Percentiles rank a stretch among this genome's conserved stretches.
Evolutionary conservation across 2,797 vertebrate genomes (phyloP).

Genomic region (Sebastes melanostomus): DNA sequence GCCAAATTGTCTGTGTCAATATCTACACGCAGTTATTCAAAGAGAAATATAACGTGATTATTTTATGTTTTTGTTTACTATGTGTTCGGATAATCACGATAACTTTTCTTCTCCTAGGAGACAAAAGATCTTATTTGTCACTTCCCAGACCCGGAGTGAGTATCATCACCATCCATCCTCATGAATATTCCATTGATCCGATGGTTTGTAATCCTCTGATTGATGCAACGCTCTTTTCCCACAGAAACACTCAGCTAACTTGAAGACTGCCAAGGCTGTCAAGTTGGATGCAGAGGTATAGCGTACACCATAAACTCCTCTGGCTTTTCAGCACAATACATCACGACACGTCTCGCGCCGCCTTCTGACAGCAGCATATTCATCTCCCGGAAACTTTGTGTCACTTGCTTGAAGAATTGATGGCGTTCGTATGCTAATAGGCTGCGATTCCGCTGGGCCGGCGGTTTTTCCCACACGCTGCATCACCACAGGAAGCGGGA

Average conservation of each 20-base stretch:
- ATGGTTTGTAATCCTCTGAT: constrained; percentile 35
- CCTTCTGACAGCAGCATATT: constrained; percentile 54
- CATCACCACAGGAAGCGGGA: constrained; percentile 19
- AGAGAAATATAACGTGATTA: neutral
- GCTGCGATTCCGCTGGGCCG: constrained; percentile 23
- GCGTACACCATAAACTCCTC: constrained; percentile 30
- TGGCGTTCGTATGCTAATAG: constrained; percentile 38
- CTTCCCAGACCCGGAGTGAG: constrained; percentile 96
- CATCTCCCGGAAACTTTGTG: constrained; percentile 53
- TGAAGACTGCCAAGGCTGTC: constrained; percentile 91
- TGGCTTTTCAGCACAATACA: constrained; percentile 43
- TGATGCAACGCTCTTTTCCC: constrained; percentile 51
- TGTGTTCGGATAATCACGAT: constrained; percentile 28
- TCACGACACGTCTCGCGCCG: constrained; percentile 29
- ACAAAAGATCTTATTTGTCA: constrained; percentile 94
- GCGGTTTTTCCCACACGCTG: constrained; percentile 37
- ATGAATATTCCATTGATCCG: constrained; percentile 31
- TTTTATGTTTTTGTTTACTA: neutral
- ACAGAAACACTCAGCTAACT: constrained; percentile 92
- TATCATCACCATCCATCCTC: constrained; percentile 48
- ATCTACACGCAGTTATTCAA: neutral
- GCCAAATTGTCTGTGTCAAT: neutral
- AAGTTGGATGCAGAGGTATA: constrained; percentile 94
- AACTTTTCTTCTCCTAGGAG: constrained; percentile 83
- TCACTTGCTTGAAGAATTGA: constrained; percentile 48